Percentiles rank a stretch among this genome's conserved stretches.
phyloP scores from a whole-genome alignment of 2,888 invertebrate species.

The Smittia sp. region DNA sequence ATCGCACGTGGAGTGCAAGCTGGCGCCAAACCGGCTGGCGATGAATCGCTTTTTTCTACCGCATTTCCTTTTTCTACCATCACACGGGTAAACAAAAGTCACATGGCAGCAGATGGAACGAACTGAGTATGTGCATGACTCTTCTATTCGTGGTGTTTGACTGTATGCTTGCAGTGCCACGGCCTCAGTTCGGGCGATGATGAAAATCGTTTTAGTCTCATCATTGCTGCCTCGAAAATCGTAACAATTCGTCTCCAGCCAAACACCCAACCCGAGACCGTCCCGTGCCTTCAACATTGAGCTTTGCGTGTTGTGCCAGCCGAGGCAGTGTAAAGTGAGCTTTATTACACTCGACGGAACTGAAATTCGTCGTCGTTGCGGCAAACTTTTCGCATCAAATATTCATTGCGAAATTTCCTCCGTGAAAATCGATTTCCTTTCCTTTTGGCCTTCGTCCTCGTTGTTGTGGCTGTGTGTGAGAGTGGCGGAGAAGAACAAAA shows the following conservation, averaged over 20 bases:
- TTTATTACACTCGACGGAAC: constrained; percentile 2
- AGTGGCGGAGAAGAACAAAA: too few relatives aligned
- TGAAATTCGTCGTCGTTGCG: not conserved
- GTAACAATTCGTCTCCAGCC: not conserved
- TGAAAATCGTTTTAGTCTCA: constrained; percentile 16
- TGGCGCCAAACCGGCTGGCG: not conserved
- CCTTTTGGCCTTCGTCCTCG: too few relatives aligned
- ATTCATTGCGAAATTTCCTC: constrained; percentile 1
- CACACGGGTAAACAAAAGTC: too few relatives aligned
- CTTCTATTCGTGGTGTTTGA: not conserved
- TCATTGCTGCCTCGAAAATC: constrained; percentile 5
- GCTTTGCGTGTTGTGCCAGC: not conserved
- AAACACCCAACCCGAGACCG: not conserved
- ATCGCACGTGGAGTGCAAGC: not conserved
- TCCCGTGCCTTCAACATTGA: not conserved
- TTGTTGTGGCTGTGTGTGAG: too few relatives aligned
- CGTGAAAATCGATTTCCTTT: not conserved
- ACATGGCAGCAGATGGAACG: too few relatives aligned
- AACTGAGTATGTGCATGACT: constrained; percentile 18
- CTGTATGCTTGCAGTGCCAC: not conserved
- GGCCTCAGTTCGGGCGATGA: not conserved
- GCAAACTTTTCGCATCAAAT: not conserved
- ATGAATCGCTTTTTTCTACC: too few relatives aligned
- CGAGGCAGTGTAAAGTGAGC: constrained; percentile 21
- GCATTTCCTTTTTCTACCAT: too few relatives aligned